Evolutionary conservation across 2,113 vertebrate species (phyloP).

Genomic region (Cavia porcellus): DNA sequence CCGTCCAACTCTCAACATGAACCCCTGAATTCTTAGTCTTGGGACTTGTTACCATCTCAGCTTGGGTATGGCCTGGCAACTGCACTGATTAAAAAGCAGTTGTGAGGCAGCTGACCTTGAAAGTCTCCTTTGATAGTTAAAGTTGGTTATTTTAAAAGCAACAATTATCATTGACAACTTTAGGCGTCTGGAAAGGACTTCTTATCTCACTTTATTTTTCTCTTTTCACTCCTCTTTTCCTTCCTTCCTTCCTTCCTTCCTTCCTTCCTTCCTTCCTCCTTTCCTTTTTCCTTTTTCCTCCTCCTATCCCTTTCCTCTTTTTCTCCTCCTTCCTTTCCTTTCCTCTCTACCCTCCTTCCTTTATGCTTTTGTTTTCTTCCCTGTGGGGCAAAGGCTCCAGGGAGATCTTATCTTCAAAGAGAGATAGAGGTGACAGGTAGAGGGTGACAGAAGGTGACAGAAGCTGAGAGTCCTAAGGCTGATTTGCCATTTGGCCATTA

Average conservation of each 20-base stretch:
- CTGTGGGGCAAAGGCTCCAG: no score
- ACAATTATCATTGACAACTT: neutral
- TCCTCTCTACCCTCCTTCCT: no score
- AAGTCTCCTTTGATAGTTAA: neutral
- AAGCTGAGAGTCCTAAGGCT: neutral
- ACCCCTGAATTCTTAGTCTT: constrained; percentile 19
- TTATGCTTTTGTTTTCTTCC: neutral
- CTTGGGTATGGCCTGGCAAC: neutral
- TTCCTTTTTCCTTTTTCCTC: fast-evolving
- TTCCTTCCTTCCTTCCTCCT: fast-evolving
- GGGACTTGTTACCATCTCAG: neutral
- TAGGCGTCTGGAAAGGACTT: neutral
- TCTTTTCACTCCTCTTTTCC: neutral
- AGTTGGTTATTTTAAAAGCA: constrained; percentile 41
- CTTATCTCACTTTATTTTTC: neutral
- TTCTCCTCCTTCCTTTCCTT: fast-evolving
- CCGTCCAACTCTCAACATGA: neutral
- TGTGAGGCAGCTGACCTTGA: neutral
- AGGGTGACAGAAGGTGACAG: no score
- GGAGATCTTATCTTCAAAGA: neutral
- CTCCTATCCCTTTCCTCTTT: no score
- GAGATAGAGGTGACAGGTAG: neutral
- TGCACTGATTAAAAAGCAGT: neutral
- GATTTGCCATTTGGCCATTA: neutral
- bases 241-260: fast-evolving